Evolutionary conservation across 2,888 invertebrate species (phyloP).

Genomic region (Agrilus biguttatus): DNA sequence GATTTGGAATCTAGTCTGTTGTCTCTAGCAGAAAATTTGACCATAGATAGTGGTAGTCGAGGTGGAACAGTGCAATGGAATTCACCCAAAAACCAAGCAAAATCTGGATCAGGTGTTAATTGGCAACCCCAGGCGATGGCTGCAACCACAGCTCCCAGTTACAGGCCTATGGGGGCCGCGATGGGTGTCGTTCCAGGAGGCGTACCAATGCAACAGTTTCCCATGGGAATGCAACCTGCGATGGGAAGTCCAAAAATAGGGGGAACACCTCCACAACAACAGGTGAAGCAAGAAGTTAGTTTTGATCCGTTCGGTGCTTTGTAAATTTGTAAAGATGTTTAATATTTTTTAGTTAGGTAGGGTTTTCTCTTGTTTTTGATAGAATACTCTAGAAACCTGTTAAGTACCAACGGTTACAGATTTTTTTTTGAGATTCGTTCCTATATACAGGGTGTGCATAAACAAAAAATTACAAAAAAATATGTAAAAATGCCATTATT

Average conservation of each 20-base stretch:
- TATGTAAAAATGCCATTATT: no score
- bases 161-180: conserved; percentile 57
- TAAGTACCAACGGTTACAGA: no score
- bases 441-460: no score
- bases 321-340: conserved; percentile 16
- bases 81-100: conserved; percentile 55
- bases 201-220: conserved; percentile 18
- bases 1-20: conserved; percentile 91
- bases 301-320: conserved; percentile 33
- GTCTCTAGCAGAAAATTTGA: conserved; percentile 82
- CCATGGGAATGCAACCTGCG: conserved; percentile 12
- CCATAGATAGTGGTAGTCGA: conserved; percentile 51
- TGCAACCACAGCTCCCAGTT: conserved; percentile 70
- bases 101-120: conserved; percentile 63
- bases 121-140: conserved; percentile 83
- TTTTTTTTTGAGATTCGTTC: no score
- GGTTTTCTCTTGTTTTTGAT: no score
- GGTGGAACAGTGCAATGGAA: conserved; percentile 64
- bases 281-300: conserved; percentile 20
- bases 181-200: conserved; percentile 16
- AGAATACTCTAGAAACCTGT: no score
- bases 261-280: conserved; percentile 13
- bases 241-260: conserved; percentile 24
- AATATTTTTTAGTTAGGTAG: no score
- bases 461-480: no score